Base-by-base conservation (phyloP, 2,888 invertebrate species). In the Catocala sponsa region DNA sequence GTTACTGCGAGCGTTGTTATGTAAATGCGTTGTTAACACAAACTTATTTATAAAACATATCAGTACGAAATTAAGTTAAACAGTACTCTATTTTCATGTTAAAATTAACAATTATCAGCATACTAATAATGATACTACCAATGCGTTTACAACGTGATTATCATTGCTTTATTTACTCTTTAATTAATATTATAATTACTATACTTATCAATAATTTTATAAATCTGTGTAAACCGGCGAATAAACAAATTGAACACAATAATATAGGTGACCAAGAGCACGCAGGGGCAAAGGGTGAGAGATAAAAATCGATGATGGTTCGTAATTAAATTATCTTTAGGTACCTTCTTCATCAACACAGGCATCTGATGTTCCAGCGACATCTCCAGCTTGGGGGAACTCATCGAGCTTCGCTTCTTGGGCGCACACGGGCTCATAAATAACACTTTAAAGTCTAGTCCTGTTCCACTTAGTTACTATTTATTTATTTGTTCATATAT, bases 261-360 rank as follows among this genome's bases (percentile, higher is more conserved):
- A 7, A 38, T 7, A 7, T 52, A 55, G 53, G 59, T 65, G 68
- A 76, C 65, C 68, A 52, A 44, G 46, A 53, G 42, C 51, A 38
- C 43, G 1, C 13, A 15, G 60, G 72, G 35, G 60, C 66, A 75
- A 64, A 78, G 63, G 68, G 55, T 70, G 73, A 15, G 55, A 42
- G 65, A 68, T 64, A 68, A 67, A 9, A 46, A 46, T 15, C 46
- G 6, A 7, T 15, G 15, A 46, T 44, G 13, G 4, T 13, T 38
- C 35, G 9, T 38, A 38, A 38, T 1, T 6, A 38, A 38, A 7
- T 6, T 38, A 9, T 62, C 15, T 64, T 81, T 91, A n/a, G n/a
- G n/a, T n/a, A 94, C 94, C 94, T 94, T 89, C 76, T 93, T 89
- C 75, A 93, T 86, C 67, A 94, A 82, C 73, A 86, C 91, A 79